A percentile compares a stretch with the other conserved stretches of the same genome.
Conservation (phyloP, 2,797 vertebrate species). For the Ceryle rudis region DNA sequence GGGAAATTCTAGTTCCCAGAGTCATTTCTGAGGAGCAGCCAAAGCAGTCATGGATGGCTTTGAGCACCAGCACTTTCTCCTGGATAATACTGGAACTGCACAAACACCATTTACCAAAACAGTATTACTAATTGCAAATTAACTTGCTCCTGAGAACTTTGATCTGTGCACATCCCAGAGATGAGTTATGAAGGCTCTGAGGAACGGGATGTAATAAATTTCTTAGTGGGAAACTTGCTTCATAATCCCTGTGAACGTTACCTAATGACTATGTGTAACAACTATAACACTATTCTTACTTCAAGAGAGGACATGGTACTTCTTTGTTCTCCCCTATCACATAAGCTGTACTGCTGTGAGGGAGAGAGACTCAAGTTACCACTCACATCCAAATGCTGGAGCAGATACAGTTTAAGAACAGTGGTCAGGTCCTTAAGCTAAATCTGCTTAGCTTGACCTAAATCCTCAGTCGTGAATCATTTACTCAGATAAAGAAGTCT, state of each 20-base stretch:
- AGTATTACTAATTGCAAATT: background rate
- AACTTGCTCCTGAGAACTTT: background rate
- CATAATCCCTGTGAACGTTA: background rate
- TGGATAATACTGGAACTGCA: background rate
- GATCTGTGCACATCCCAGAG: background rate
- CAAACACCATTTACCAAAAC: background rate
- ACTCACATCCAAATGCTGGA: background rate
- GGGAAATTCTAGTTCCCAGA: background rate
- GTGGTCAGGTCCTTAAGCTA: background rate
- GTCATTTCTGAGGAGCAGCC: background rate
- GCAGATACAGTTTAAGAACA: background rate
- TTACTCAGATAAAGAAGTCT: background rate
- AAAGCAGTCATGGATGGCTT: background rate
- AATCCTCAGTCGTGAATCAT: background rate
- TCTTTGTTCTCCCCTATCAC: background rate
- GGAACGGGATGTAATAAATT: background rate
- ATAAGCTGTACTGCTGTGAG: background rate
- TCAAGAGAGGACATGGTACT: background rate
- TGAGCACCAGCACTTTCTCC: background rate
- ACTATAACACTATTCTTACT: background rate
- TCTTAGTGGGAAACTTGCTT: background rate
- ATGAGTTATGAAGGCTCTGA: background rate
- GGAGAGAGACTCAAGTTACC: background rate
- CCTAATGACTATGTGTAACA: background rate
- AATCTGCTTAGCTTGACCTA: constrained; percentile 14